Conservation (phyloP, 92 coral and sea anemone species). For the Palythoa grandiflora region DNA sequence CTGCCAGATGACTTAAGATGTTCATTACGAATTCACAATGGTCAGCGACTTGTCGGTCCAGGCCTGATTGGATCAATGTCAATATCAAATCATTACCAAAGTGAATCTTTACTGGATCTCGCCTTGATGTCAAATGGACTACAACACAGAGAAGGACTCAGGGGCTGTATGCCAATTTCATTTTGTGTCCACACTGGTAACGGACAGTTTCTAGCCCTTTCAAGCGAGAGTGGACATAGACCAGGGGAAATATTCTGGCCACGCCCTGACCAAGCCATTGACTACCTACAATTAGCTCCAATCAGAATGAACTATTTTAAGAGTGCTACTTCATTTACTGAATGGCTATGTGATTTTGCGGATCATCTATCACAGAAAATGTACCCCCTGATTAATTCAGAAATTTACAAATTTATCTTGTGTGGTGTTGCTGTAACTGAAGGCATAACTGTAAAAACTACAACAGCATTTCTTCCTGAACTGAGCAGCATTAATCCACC, state of each 20-base stretch:
- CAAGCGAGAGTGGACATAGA: conserved; percentile 87
- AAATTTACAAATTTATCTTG: conserved; percentile 86
- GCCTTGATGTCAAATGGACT: conserved; percentile 77
- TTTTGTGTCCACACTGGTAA: conserved; percentile 89
- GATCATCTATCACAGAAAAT: conserved; percentile 73
- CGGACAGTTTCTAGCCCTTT: conserved; percentile 96
- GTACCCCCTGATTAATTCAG: conserved; percentile 82
- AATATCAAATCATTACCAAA: conserved; percentile 90
- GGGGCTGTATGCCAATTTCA: conserved; percentile 86
- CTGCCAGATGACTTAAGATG: conserved; percentile 92
- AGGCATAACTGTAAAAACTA: conserved; percentile 84
- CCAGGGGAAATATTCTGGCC: conserved; percentile 96
- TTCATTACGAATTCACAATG: conserved; percentile 92
- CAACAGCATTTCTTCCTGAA: conserved; percentile 95
- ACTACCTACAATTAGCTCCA: conserved; percentile 59
- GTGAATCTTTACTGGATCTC: conserved; percentile 91
- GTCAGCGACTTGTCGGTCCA: conserved; percentile 91
- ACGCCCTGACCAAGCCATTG: conserved; percentile 74
- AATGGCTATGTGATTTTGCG: conserved; percentile 87
- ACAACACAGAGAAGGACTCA: conserved; percentile 79
- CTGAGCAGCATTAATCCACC: conserved; percentile 95
- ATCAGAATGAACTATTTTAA: conserved; percentile 85
- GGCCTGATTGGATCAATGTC: conserved; percentile 94
- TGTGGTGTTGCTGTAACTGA: conserved; percentile 71
- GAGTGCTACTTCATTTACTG: conserved; percentile 78